Evolutionary conservation across 2,797 vertebrate species (phyloP).

Genomic region (Miichthys miiuy): DNA sequence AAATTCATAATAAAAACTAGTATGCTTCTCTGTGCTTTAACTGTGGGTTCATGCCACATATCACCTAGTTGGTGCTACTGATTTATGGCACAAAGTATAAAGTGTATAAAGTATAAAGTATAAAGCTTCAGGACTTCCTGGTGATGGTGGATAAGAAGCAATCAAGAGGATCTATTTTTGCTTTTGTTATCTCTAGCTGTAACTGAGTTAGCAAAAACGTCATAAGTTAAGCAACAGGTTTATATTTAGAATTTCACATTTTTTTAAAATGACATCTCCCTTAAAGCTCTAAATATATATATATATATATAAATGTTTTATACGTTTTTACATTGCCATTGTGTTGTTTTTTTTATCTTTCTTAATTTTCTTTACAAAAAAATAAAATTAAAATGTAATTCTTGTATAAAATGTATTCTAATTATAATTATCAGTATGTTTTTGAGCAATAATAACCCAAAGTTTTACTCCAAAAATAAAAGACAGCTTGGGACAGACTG

Average conservation of each 20-base stretch:
- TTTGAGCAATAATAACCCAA: not conserved
- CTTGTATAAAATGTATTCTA: not conserved
- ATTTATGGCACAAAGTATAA: not conserved
- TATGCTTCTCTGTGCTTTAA: not conserved
- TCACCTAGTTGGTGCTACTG: not conserved
- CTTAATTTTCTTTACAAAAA: not conserved
- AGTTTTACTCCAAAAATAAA: not conserved
- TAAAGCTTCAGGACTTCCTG: constrained; percentile 12
- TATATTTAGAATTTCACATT: not conserved
- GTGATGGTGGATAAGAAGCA: not conserved
- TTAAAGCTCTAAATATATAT: not conserved
- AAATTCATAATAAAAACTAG: not conserved
- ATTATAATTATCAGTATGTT: not conserved
- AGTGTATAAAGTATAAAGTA: too few species aligned
- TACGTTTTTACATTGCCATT: not conserved
- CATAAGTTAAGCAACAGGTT: not conserved
- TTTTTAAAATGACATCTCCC: not conserved
- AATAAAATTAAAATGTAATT: not conserved
- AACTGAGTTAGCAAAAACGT: not conserved
- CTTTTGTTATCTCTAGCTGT: not conserved
- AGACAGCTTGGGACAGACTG: not conserved
- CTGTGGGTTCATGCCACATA: not conserved
- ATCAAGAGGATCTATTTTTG: not conserved
- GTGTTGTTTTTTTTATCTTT: not conserved
- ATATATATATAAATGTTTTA: too few species aligned